Conservation (phyloP, 1,140 invertebrate genomes). For the Drosophila rhopaloa region DNA sequence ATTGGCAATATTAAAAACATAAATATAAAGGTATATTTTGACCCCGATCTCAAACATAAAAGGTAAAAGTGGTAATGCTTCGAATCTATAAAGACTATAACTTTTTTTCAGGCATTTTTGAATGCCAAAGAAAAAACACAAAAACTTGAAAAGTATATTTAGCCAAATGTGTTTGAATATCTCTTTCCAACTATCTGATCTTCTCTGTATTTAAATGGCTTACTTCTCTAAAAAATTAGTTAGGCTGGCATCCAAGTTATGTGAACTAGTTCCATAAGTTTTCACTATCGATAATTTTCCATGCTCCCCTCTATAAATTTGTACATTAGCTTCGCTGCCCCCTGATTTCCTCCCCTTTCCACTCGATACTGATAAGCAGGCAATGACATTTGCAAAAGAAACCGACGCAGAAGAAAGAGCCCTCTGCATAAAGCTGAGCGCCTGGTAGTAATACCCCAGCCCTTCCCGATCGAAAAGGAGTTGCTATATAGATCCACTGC, state of each 20-base stretch:
- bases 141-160: too few species aligned
- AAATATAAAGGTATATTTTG: too few species aligned
- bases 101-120: too few species aligned
- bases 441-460: conserved; percentile 26
- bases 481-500: not conserved
- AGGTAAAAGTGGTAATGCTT: not conserved
- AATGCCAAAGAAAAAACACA: too few species aligned
- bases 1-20: too few species aligned
- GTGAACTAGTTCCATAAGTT: not conserved
- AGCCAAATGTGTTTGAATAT: too few species aligned
- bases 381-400: conserved; percentile 45
- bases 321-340: not conserved
- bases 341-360: not conserved
- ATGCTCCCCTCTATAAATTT: not conserved
- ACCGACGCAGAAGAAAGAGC: not conserved
- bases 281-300: not conserved
- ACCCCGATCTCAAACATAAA: not conserved
- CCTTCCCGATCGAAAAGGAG: conserved; percentile 17
- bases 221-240: too few species aligned
- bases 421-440: conserved; percentile 13
- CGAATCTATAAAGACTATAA: not conserved
- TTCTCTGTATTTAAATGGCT: too few species aligned
- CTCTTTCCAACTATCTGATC: too few species aligned
- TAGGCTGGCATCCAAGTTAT: too few species aligned
- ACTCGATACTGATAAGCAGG: conserved; percentile 25